Evolutionary conservation across 2,888 invertebrate species (phyloP), one percentile per base, ranked within the genome.

Genomic region (Drosophila subsilvestris): DNA sequence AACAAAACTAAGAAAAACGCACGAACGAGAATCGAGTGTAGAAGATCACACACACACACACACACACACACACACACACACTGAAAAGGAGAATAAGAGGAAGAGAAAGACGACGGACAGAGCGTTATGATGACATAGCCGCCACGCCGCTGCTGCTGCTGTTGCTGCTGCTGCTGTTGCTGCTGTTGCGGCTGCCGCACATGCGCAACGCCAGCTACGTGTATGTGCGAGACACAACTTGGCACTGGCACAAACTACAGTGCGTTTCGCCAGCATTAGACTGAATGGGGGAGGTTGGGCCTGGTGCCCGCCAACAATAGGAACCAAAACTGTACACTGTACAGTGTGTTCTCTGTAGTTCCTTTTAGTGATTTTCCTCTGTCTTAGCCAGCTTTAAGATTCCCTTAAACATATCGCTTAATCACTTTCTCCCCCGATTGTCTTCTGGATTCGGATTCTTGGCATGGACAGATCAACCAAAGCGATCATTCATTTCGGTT

Each of bases 121-220:
- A 29, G 51, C 81, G 77, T 82, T 82, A 79, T 83, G 83, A 83
- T 86, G 86, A 83, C 84, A 80, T 86, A 81, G 84, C 78, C 43
- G 43, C 57, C 43, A 50, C 47, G 56, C 48, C 37, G 59, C 45
- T 20, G 44, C 57, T 22, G 55, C 53, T 43, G 50, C 57, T 42
- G 63, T 44, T 57, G 65, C 57, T 56, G 51, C 61, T 51, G 55
- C 76, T 45, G 45, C 57, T 49, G 72, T 68, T 69, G 78, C 71
- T 61, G 79, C 79, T 20, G 20, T 20, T 45, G 45, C 57, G 49
- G 73, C 74, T 69, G 79, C 71, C 65, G 79, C 76, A 65, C 62
- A 62, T 22, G 62, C 62, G 62, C 62, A 62, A 48, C 48, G 42
- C 62, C 48, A 62, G 42, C 53, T 37, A 7, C 37, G 37, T 65